A percentile compares a stretch with the other conserved stretches of the same genome.
Conservation (phyloP, 2,888 invertebrate genomes). For the Ecdyonurus torrentis region DNA sequence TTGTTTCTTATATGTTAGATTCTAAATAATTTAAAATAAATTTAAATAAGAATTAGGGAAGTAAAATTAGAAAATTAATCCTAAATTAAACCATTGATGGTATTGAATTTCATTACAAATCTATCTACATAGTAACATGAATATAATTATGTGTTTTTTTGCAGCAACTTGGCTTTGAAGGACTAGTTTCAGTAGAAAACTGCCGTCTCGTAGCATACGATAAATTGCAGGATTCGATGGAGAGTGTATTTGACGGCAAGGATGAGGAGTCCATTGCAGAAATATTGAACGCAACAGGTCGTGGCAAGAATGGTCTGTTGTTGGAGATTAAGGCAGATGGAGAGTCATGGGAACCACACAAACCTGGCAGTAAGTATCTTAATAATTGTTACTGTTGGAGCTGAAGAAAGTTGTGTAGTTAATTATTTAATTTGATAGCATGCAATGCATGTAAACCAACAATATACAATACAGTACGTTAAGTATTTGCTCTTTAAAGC, state of each 20-base stretch:
- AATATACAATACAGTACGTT: too few species aligned
- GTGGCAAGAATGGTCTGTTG: slow-evolving; percentile 38
- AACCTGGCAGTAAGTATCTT: slow-evolving; percentile 34
- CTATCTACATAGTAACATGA: too few species aligned
- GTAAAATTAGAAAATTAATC: neutral
- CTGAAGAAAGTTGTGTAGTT: too few species aligned
- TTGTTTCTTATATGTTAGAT: too few species aligned
- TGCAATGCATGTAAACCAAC: too few species aligned
- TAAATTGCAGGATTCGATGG: slow-evolving; percentile 40
- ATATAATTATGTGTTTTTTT: too few species aligned
- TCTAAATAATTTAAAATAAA: too few species aligned
- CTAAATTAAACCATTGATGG: neutral
- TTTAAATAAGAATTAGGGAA: neutral
- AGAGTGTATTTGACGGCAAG: slow-evolving; percentile 44
- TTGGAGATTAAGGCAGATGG: slow-evolving; percentile 45
- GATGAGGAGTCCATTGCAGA: slow-evolving; percentile 32
- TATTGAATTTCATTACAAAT: too few species aligned
- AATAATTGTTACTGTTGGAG: too few species aligned
- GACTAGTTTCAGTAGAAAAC: slow-evolving; percentile 39
- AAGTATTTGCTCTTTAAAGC: too few species aligned
- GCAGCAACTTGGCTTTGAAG: slow-evolving; percentile 38
- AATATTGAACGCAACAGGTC: slow-evolving; percentile 29
- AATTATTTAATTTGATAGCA: too few species aligned
- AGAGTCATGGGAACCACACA: slow-evolving; percentile 42
- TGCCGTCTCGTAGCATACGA: slow-evolving; percentile 58